phyloP scores from a whole-genome alignment of 1,140 invertebrate genomes.

The Drosophila sproati region DNA sequence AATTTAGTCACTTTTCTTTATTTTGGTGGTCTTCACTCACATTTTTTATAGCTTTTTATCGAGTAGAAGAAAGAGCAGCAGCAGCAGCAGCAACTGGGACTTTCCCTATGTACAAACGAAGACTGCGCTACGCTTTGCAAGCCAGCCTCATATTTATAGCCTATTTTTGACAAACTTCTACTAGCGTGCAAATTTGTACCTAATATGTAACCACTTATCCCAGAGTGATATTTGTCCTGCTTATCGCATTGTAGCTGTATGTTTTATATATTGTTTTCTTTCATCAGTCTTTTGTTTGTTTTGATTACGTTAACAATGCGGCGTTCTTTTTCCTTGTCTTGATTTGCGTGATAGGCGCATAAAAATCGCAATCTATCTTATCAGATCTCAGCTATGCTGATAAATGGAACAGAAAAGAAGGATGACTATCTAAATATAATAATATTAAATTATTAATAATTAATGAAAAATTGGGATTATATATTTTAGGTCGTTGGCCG shows the following conservation, averaged over 20 bases:
- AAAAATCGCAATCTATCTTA: neutral
- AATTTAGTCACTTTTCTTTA: too few relatives aligned
- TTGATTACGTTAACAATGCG: constrained; percentile 68
- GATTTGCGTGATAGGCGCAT: constrained; percentile 51
- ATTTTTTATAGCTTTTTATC: too few relatives aligned
- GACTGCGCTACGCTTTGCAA: constrained; percentile 13
- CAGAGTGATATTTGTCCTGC: constrained; percentile 43
- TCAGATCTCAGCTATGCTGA: neutral
- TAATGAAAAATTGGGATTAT: too few relatives aligned
- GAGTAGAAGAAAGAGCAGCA: too few relatives aligned
- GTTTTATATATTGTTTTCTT: neutral
- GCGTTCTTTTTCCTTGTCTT: constrained; percentile 10
- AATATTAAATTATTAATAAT: too few relatives aligned
- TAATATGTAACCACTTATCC: neutral
- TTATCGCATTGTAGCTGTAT: constrained; percentile 30
- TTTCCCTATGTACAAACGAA: neutral
- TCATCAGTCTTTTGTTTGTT: constrained; percentile 58
- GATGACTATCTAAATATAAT: too few relatives aligned
- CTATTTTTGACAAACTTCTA: neutral
- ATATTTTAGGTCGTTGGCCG: too few relatives aligned
- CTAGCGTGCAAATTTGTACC: neutral
- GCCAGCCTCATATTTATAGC: constrained; percentile 25
- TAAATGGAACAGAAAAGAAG: too few relatives aligned
- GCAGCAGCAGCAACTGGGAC: too few relatives aligned
- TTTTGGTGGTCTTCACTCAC: too few relatives aligned